Conservation (phyloP, 2,113 vertebrate genomes). For the Tragelaphus scriptus region DNA sequence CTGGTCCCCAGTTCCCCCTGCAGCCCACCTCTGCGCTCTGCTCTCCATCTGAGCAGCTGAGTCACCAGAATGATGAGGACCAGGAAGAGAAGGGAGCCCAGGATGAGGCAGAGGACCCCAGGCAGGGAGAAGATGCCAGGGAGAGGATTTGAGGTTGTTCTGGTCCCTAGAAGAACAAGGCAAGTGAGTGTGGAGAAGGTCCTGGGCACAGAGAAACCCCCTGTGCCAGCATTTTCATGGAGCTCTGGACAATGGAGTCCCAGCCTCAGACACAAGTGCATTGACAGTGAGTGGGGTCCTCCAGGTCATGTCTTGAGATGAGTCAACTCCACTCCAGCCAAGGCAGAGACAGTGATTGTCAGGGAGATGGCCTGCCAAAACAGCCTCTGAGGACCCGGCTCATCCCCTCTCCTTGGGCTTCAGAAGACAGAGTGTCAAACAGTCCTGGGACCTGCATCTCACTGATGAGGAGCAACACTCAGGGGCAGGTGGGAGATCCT, state of each 20-base stretch:
- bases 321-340: neutral
- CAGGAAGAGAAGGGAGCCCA: conserved; percentile 14
- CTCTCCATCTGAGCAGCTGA: neutral
- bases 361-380: neutral
- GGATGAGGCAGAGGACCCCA: neutral
- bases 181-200: neutral
- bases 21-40: neutral
- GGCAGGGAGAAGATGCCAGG: neutral
- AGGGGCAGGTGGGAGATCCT: neutral
- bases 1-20: neutral
- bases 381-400: neutral
- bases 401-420: neutral
- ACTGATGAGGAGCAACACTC: neutral
- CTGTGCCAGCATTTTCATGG: neutral
- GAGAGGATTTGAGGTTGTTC: neutral
- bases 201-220: neutral
- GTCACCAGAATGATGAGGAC: neutral
- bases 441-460: neutral
- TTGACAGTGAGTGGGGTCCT: neutral
- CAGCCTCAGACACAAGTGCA: neutral
- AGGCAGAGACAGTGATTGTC: neutral
- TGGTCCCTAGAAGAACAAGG: neutral
- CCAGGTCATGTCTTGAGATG: rapidly evolving
- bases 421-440: neutral
- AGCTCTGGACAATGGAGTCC: rapidly evolving